Percentiles rank a stretch among this genome's conserved stretches.
Conservation (phyloP, 2,797 vertebrate genomes). For the Psittacula derbiana region DNA sequence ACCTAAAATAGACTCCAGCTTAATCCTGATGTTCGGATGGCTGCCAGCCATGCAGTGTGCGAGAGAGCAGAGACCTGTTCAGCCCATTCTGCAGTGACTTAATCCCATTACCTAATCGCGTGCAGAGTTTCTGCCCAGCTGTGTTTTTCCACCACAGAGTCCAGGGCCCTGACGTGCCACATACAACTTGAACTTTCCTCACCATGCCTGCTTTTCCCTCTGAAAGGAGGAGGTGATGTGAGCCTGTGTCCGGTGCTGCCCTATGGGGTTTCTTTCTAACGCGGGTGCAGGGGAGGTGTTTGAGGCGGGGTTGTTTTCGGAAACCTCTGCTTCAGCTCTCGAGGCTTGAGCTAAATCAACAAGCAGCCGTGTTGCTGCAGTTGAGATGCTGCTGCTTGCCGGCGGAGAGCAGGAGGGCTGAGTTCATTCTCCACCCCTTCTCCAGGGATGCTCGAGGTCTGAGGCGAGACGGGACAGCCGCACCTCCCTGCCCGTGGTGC, state of each 20-base stretch:
- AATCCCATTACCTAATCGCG: constrained; percentile 60
- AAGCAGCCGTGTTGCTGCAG: background rate
- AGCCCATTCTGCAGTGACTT: constrained; percentile 49
- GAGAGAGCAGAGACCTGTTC: constrained; percentile 43
- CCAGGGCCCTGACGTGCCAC: background rate
- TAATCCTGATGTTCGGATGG: background rate
- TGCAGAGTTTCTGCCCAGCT: constrained; percentile 24
- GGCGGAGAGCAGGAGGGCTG: background rate
- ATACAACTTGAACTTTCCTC: background rate
- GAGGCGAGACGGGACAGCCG: rapidly evolving
- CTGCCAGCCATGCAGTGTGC: constrained; percentile 2
- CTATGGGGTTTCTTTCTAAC: rapidly evolving
- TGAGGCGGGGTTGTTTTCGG: background rate
- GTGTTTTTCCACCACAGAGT: constrained; percentile 45
- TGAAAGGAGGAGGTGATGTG: background rate
- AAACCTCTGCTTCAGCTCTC: background rate
- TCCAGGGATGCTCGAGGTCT: background rate
- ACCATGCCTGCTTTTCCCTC: background rate
- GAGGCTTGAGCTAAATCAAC: background rate
- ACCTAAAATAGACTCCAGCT: constrained; percentile 49
- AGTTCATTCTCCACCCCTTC: constrained; percentile 31
- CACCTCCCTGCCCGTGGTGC: background rate
- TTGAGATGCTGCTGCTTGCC: background rate
- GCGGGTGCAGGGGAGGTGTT: rapidly evolving
- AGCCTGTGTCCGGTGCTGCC: background rate